Evolutionary conservation across 2,113 vertebrate genomes (phyloP), one percentile per base, ranked within the genome.

Genomic region (Protobothrops flavoviridis): DNA sequence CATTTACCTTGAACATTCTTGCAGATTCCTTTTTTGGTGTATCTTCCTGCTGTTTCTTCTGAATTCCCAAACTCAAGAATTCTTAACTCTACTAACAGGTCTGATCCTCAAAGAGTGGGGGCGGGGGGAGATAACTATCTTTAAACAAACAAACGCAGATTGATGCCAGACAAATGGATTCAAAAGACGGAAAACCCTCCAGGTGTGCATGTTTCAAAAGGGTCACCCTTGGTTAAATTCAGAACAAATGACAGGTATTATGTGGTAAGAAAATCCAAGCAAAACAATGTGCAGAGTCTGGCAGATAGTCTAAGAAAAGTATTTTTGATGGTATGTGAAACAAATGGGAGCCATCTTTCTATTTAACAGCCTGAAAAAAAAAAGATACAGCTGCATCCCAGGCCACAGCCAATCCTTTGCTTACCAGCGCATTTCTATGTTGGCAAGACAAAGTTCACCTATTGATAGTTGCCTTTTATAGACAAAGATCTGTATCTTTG

Each of bases 221-320:
- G 57, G n/a, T 89, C 88, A 43, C 21, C 23, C 48, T 52, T 87
- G 85, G 85, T 86, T 87, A 87, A 52, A 52, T 87, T 87, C 86
- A 53, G 50, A 87, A 39, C 88, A 89, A 89, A 89, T 89, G 57
- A 89, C 55, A 59, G 87, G 53, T 59, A 89, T 89, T 45, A 89
- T 89, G 88, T 4, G 5, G 56, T 45, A 89, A 89, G 56, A 59
- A 89, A 56, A 89, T 89, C 55, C 55, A 43, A 89, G 39, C 88
- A 39, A 29, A 61, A 89, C 55, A 26, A 59, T 39, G 26, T 89
- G 88, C 57, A 43, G 43, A 57, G 88, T 43, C 39, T 59, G 55
- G 33, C 88, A 89, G 6, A 21, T 13, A 1, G 4, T 59, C 88
- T 61, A 90, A 61, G 45, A 50, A 90, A 90, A 90, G 43, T n/a